Base-by-base conservation (phyloP, 2,113 vertebrate species). In the Crocuta crocuta region DNA sequence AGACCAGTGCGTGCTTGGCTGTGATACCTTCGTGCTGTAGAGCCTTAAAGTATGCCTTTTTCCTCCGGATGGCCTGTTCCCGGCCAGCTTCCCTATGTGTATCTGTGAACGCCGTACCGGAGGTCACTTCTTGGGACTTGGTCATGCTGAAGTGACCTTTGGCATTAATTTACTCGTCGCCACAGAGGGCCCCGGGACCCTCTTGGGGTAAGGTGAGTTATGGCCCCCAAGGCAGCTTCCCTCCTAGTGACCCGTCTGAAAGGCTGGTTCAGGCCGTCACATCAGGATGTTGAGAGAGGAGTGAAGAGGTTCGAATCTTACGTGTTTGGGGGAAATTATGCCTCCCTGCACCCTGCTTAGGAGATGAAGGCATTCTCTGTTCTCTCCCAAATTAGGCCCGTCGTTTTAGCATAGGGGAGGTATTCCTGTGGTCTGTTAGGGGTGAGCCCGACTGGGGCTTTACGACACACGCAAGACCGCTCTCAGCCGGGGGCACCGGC, bases 161-260 rank as follows among this genome's bases (percentile, higher is more conserved):
- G 61, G 39, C 70, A 74, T 97, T 92, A 39, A 90, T 97, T 91
- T 53, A 24, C 86, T 82, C 2, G 0, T 93, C 50, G 17, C 35
- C 50, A 55, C 3, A 26, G 74, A 84, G 70, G 24, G 24, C 89
- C 89, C 68, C 10, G 83, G 70, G 91, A 88, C 48, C 70, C 74
- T 43, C 10, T 79, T 66, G 53, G 79, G 63, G 71, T 55, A 83
- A 93, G 91, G 84, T 92, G 89, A 74, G 45, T 98, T 90, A 71
- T 2, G 76, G 50, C 61, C 35, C 61, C 21, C 9, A 50, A 10
- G 58, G 78, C 65, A 28, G 1, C 26, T 33, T 53, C 74, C 23
- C n/a, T 92, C 53, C 79, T n/a, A 50, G 66, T 31, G 31, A 45
- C 68, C 5, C 0, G 13, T 33, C 26, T 2, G 45, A 16, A 63